phyloP scores from a whole-genome alignment of 2,113 vertebrate species.

The Nipponia nippon region DNA sequence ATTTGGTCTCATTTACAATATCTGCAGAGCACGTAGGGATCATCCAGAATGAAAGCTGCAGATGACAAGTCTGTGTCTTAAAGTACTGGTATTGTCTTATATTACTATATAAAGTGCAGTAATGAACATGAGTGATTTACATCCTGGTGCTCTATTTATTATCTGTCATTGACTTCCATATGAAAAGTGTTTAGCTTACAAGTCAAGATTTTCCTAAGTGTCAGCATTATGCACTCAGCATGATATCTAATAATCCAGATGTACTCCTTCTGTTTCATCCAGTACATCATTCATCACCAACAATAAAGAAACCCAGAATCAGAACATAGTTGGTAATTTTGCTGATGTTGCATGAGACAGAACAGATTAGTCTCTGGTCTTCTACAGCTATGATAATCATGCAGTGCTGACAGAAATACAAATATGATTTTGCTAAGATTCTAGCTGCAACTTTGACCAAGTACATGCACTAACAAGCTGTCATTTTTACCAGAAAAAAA shows the following conservation, averaged over 20 bases:
- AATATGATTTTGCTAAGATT: not conserved
- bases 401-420: constrained; percentile 14
- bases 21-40: not conserved
- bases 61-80: not conserved
- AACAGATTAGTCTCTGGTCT: not conserved
- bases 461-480: not conserved
- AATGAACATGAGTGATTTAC: not conserved
- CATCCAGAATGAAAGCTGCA: not conserved
- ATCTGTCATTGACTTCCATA: not conserved
- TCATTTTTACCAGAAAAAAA: not conserved
- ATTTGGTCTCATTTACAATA: not conserved
- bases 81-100: not conserved
- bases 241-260: constrained; percentile 24
- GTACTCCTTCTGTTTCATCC: constrained; percentile 25
- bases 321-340: not conserved
- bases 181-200: not conserved
- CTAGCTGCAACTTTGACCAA: not conserved
- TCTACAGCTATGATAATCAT: not conserved
- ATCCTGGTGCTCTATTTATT: constrained; percentile 4
- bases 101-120: not conserved
- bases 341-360: constrained; percentile 8
- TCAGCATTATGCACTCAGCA: constrained; percentile 32
- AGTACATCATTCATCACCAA: constrained; percentile 37
- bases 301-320: not conserved
- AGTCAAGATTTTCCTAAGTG: not conserved